These are phyloP conservation scores for Ellobius talpinus DNA, from an alignment of 2,113 vertebrate species.

Conservation along the genomic window DNA sequence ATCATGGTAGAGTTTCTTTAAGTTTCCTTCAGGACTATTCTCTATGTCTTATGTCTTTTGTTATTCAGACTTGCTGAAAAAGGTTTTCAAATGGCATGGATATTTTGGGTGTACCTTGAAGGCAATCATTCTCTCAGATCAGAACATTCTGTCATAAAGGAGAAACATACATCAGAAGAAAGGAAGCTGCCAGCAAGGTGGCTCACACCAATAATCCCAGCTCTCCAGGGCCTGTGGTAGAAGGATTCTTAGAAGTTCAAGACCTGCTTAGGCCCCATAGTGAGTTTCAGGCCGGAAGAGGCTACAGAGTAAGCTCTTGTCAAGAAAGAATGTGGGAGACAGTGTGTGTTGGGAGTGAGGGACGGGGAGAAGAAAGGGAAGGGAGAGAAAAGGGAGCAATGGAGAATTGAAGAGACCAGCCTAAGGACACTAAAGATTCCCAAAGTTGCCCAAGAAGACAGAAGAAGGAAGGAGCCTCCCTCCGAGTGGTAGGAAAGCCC, in stretches of 20 bases:
- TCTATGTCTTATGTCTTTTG: not conserved
- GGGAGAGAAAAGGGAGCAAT: not conserved
- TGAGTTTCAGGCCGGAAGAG: not conserved
- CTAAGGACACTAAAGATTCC: not conserved
- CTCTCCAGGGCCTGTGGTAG: not conserved
- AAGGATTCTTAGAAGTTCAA: not conserved
- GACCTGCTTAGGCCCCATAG: not conserved
- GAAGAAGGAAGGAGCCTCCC: not conserved
- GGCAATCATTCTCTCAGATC: not conserved
- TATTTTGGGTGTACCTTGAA: not conserved
- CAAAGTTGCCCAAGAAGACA: not conserved
- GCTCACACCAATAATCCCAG: not conserved
- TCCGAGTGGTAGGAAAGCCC: not conserved
- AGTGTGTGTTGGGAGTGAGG: not conserved
- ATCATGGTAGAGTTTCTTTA: not conserved
- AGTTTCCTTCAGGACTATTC: not conserved
- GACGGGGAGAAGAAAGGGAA: not conserved
- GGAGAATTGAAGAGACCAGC: not conserved
- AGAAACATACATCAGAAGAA: not conserved
- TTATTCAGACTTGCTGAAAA: conserved; percentile 25
- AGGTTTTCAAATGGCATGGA: not conserved
- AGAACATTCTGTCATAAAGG: not conserved
- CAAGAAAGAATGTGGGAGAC: not conserved
- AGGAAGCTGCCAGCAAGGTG: not conserved
- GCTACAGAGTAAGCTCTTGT: not conserved